Evolutionary conservation across 2,888 invertebrate species (phyloP), one percentile per base, ranked within the genome.

Genomic region (Leptogaster cylindrica): DNA sequence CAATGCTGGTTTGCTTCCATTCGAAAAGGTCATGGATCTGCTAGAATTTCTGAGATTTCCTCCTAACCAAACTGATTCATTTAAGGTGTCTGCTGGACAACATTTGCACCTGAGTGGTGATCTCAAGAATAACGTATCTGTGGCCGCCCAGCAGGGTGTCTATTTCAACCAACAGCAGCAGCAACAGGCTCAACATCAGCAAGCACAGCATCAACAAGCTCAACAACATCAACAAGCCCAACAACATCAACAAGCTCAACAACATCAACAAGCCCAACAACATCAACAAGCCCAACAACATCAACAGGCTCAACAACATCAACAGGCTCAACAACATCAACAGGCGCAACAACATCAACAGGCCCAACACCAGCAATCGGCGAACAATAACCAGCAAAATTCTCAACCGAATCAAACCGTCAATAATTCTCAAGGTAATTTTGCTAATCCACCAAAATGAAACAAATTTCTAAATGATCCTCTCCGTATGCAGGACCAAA

Each of bases 71-170:
- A n/a, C n/a, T n/a, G 74, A 3, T 51, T 51, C 25, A 46, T 39
- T 75, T 23, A 79, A 93, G 92, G 92, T 93, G 74, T 91, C 92
- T 2, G 91, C 92, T 73, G 93, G 92, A 27, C 94, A 94, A 81
- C 92, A 92, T 77, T 87, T 92, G 85, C 89, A 90, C 80, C 84
- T 91, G 73, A 88, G 87, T 75, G 87, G 89, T 72, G 89, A 88
- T 72, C 83, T 89, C 73, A 88, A 88, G 76, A 86, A 87, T 74
- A 89, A 88, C 70, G 90, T 92, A 58, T 90, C 91, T 1, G 90
- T 92, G 67, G 91, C 91, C n/a, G 88, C 91, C 25, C 92, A 92
- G 78, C 92, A 92, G 79, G 91, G 91, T 73, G 89, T 92, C 85
- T 92, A 90, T 82, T 88, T 88, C 76, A 83, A 77, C 73, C 83